Base-by-base conservation (phyloP, 2,797 vertebrate genomes). In the Gymnothorax reevesii region DNA sequence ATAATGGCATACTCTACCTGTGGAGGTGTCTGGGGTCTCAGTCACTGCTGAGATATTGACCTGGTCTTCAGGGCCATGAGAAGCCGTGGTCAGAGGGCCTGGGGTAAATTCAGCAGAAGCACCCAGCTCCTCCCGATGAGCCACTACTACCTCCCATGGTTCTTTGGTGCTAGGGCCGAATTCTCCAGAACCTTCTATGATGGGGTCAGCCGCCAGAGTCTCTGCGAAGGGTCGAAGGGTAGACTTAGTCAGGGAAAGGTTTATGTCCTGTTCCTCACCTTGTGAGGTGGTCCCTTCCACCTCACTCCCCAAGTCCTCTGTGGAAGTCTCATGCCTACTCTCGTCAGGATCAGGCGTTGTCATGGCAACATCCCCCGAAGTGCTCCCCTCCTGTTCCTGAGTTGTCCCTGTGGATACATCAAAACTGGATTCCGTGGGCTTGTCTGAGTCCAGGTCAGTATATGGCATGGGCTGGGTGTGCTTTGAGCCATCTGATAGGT, bases 381-480 rank as follows among this genome's bases (percentile, higher is more conserved):
- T 57, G 10, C 82, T 90, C 54, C 59, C 88, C 84, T 6, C n/a
- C 83, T 60, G 62, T 15, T 59, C 13, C 66, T n/a, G 60, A 52
- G 69, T 69, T 33, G 55, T 69, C 83, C 87, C 86, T 88, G 60
- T 60, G 9, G 22, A 89, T 6, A 54, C 17, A 20, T 79, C 89
- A 42, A 90, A 7, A 59, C 79, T 87, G 87, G 33, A 60, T 57
- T 89, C 88, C 54, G 52, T 71, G 87, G 89, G 42, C 0, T 88
- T 85, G 89, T 62, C 0, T 49, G 64, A 57, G 69, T 83, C 91
- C 75, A 84, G 8, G 52, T 15, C 90, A 59, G 77, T 89, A 17
- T 92, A 89, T n/a, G 92, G 89, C 20, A 89, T 83, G 86, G 89
- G 75, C 20, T 92, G 92, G 83, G 90, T 92, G 86, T 92, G 88